Evolutionary conservation across 2,113 vertebrate species (phyloP).

Genomic region (Oceanodroma tethys): DNA sequence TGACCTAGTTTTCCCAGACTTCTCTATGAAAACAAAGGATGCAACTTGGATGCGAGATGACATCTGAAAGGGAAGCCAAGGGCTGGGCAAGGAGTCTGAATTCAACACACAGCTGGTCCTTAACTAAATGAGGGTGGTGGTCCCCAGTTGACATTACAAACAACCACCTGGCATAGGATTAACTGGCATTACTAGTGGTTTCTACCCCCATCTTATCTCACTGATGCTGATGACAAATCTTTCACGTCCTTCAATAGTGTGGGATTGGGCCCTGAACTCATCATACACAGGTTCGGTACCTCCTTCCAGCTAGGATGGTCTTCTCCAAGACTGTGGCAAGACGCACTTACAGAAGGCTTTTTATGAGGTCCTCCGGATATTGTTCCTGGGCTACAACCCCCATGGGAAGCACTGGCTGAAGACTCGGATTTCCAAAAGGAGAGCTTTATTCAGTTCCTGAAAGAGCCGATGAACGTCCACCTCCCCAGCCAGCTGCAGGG

Average conservation of each 20-base stretch:
- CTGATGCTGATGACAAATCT: neutral
- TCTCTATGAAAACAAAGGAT: conserved; percentile 57
- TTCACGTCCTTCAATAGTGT: neutral
- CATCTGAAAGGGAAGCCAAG: neutral
- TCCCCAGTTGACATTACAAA: neutral
- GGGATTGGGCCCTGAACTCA: neutral
- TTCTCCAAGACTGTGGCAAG: neutral
- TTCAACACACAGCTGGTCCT: neutral
- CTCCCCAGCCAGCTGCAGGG: neutral
- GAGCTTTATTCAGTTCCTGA: neutral
- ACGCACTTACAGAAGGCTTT: neutral
- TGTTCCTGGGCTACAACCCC: neutral
- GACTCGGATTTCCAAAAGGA: neutral
- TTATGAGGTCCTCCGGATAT: neutral
- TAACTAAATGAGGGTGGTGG: neutral
- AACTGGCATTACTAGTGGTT: neutral
- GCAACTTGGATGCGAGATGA: conserved; percentile 30
- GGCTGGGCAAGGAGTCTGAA: neutral
- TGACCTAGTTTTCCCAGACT: conserved; percentile 76
- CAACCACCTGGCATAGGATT: neutral
- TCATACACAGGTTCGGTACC: neutral
- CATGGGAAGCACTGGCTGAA: neutral
- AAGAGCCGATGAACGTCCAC: neutral
- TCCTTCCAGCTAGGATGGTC: neutral
- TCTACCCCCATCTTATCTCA: neutral